phyloP scores from a whole-genome alignment of 2,113 vertebrate genomes.

The Lichenostomus cassidix region DNA sequence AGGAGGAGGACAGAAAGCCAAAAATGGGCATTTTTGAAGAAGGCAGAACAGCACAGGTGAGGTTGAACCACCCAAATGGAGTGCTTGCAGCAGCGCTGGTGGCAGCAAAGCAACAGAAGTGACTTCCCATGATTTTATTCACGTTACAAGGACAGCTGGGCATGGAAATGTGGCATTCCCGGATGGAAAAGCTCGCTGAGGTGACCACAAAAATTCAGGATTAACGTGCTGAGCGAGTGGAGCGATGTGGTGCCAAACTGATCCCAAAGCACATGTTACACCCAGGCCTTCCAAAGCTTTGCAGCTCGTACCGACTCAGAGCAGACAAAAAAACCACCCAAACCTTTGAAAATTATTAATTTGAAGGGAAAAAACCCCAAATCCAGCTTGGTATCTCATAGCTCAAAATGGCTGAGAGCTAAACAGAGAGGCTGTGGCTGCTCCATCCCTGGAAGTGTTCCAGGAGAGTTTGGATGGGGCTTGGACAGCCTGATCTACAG shows the following conservation, averaged over 20 bases:
- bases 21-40: neutral
- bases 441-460: neutral
- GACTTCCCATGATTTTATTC: neutral
- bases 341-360: neutral
- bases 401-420: neutral
- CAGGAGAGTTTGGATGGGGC: neutral
- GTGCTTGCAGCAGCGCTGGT: neutral
- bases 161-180: neutral
- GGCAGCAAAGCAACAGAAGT: slow-evolving; percentile 25
- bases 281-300: neutral
- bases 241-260: neutral
- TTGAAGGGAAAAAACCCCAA: neutral
- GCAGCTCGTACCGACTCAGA: neutral
- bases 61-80: neutral
- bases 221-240: neutral
- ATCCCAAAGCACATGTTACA: neutral
- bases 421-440: neutral
- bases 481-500: neutral
- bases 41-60: neutral
- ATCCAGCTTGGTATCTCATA: neutral
- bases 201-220: neutral
- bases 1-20: slow-evolving; percentile 45
- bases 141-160: neutral
- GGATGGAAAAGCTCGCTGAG: slow-evolving; percentile 10
- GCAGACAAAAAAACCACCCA: neutral